Evolutionary conservation across 2,113 vertebrate genomes (phyloP).

Genomic region (Apistogramma diplotaenia): DNA sequence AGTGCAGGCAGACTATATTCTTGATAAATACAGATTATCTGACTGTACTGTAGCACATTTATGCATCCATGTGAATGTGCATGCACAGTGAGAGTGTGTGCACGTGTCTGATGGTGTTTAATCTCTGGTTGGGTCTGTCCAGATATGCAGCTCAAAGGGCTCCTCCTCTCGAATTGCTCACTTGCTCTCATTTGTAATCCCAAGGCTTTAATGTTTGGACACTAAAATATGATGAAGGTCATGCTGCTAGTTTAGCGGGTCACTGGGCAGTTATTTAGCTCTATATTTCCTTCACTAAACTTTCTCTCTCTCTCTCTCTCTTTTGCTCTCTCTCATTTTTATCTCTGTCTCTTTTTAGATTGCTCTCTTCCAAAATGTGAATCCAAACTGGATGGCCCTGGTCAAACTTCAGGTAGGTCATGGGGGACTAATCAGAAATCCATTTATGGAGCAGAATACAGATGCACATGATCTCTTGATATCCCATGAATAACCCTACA

Average conservation of each 20-base stretch:
- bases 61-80: not conserved
- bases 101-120: constrained; percentile 14
- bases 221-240: not conserved
- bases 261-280: not conserved
- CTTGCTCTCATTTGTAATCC: constrained; percentile 47
- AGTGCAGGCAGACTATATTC: not conserved
- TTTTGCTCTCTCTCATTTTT: not conserved
- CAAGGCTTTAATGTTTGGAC: constrained; percentile 33
- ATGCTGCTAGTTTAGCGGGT: not conserved
- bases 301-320: not conserved
- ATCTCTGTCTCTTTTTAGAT: constrained; percentile 57
- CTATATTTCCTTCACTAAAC: constrained; percentile 5
- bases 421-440: not conserved
- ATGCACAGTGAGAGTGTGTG: not conserved
- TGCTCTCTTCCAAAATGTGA: constrained; percentile 77
- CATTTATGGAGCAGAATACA: not conserved
- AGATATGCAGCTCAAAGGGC: constrained; percentile 48
- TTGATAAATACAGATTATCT: not conserved
- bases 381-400: constrained; percentile 74
- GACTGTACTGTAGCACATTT: not conserved
- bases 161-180: not conserved
- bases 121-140: constrained; percentile 38
- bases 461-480: not conserved
- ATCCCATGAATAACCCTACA: not conserved
- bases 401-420: constrained; percentile 71